Evolutionary conservation across 2,113 vertebrate species (phyloP), one percentile per base, ranked within the genome.

Genomic region (Peromyscus polionotus): DNA sequence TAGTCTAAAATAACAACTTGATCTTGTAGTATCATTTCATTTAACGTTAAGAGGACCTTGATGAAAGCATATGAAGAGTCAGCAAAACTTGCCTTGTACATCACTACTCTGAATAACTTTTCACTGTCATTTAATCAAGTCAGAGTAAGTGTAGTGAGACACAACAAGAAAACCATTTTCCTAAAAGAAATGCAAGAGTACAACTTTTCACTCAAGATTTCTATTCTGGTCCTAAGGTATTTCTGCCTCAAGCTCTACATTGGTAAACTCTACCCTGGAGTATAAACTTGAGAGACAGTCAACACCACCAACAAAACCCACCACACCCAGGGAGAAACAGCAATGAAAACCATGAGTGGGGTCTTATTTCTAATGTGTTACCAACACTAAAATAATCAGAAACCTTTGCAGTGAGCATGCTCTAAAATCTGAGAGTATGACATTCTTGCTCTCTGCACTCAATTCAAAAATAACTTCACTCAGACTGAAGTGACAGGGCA

Each of bases 11-110:
- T 67, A 8, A 4, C 63, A 92, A 28, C 54, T 63, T 94, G 77
- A 73, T 48, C 65, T 95, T 14, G 0, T 42, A 24, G 16, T 5
- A 77, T 28, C 80, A 83, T 57, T 93, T 94, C 61, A 63, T 54
- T 63, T 79, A 45, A 91, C 12, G 16, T 94, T 73, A 93, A 77
- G 28, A 5, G 36, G 24, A 5, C 17, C 20, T 65, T 61, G 97
- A 89, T 20, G 75, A 94, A 96, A 98, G 24, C 73, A 90, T 63
- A 10, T 28, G 86, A 88, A 93, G 65, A 17, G 39, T 92, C 72
- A 92, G 10, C 59, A 96, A 81, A 96, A 90, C 13, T 11, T 88
- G 0, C 5, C 28, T 68, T 72, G 85, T 88, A 87, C 48, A 45
- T 89, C 10, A 73, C 81, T 88, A 94, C 63, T 68, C 86, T 68